Conservation (phyloP, 2,888 invertebrate genomes). For the Troides helena region DNA sequence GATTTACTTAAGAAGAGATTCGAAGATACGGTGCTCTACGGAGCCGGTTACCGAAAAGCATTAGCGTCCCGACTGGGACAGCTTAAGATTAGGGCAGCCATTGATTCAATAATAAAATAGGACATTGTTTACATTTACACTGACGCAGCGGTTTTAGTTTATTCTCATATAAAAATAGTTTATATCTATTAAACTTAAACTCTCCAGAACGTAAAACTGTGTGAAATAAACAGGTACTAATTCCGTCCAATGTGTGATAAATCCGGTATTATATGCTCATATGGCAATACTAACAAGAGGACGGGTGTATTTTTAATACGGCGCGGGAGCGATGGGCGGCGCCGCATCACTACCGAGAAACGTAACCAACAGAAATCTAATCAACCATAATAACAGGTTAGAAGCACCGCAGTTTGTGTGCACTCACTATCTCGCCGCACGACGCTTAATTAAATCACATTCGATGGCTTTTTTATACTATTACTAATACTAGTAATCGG, state of each 20-base stretch:
- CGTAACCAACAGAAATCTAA: constrained; percentile 80
- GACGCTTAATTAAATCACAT: constrained; percentile 79
- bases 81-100: constrained; percentile 41
- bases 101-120: background rate
- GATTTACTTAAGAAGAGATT: constrained; percentile 74
- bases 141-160: background rate
- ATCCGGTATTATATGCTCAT: constrained; percentile 18
- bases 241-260: background rate
- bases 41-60: constrained; percentile 79
- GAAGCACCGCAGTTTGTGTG: constrained; percentile 71
- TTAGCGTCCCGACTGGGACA: constrained; percentile 73
- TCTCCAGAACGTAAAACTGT: background rate
- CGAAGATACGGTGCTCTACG: constrained; percentile 71
- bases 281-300: constrained; percentile 43
- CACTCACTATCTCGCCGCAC: constrained; percentile 71
- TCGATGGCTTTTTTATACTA: constrained; percentile 58
- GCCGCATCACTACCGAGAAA: constrained; percentile 78
- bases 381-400: constrained; percentile 80
- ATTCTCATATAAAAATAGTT: background rate
- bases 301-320: constrained; percentile 77
- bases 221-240: background rate
- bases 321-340: constrained; percentile 78
- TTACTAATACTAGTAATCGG: constrained; percentile 45
- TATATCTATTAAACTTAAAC: background rate
- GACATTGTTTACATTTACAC: background rate